Base-by-base conservation (phyloP, 2,113 vertebrate genomes). In the Columbina picui region DNA sequence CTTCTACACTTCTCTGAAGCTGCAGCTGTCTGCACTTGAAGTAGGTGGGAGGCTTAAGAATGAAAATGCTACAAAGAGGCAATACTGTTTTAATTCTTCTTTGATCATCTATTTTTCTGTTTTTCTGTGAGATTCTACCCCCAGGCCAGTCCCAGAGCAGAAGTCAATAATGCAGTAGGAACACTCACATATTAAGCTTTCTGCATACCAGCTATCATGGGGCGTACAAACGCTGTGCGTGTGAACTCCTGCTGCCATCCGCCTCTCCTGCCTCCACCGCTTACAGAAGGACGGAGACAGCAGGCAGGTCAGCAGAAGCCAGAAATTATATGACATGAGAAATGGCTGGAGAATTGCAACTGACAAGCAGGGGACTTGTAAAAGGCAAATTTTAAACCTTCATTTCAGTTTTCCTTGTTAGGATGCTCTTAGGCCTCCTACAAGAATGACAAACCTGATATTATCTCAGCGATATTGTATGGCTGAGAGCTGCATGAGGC, bases 361-460 rank as follows among this genome's bases (percentile, higher is more conserved):
- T 65, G 95, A 84, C 75, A 90, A 89, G 57, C 26, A 34, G 81
- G 63, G 65, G 36, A 84, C 73, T 70, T n/a, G 6, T 25, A 73
- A 93, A 43, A 91, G 59, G 63, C 16, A 39, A 84, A 61, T 91
- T 95, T 86, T 89, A 76, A 88, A 90, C 47, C 43, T 49, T 85
- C 14, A 5, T 90, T 95, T 69, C 69, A 59, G 55, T 83, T 90
- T 93, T 70, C 47, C 50, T 71, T 84, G 80, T 78, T 94, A 63
- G 43, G 81, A 79, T 88, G 61, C 76, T 74, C 52, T 60, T 78
- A 74, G 56, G 50, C 38, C 38, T 93, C 77, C 74, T 77, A 26
- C 71, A 76, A 57, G 73, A 89, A 57, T 50, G 77, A 65, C 71
- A 87, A 75, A 27, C 41, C 83, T 26, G 89, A 94, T 96, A 76